Percentiles rank a stretch among this genome's conserved stretches.
Conservation (phyloP, 2,113 vertebrate species). For the Mionectes macconnelli region DNA sequence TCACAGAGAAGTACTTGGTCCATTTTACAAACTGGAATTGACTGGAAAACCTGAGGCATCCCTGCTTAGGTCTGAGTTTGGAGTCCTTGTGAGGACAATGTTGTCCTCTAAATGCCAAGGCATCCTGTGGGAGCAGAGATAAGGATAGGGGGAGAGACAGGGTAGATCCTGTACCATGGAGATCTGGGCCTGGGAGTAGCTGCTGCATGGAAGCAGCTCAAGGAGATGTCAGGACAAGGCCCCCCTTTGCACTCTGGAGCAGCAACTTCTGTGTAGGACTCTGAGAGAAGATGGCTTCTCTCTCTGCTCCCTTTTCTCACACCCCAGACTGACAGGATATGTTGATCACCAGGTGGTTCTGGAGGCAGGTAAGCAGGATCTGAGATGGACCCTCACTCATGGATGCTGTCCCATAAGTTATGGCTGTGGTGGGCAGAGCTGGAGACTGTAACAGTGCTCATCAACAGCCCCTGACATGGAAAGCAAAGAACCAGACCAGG, state of each 20-base stretch:
- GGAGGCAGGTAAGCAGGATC: too few species aligned
- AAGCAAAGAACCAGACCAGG: neutral
- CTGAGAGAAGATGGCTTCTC: neutral
- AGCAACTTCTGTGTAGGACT: neutral
- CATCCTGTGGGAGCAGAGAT: neutral
- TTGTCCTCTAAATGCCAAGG: neutral
- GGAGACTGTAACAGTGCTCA: neutral
- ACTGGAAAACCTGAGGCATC: neutral
- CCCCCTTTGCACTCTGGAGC: neutral
- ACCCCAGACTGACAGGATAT: too few species aligned
- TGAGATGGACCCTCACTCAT: neutral
- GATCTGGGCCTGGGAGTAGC: neutral
- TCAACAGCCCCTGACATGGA: neutral
- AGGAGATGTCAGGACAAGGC: fast-evolving
- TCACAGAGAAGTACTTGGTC: neutral
- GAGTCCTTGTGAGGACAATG: neutral
- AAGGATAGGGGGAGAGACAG: neutral
- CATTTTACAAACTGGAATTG: neutral
- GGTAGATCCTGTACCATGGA: neutral
- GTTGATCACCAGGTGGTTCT: neutral
- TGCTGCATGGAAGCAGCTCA: neutral
- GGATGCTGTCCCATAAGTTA: neutral
- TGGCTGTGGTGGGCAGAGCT: neutral
- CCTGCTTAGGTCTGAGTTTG: neutral
- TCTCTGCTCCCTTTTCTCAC: neutral